phyloP scores from a whole-genome alignment of 2,113 vertebrate species.

The Campylomormyrus tamandua region DNA sequence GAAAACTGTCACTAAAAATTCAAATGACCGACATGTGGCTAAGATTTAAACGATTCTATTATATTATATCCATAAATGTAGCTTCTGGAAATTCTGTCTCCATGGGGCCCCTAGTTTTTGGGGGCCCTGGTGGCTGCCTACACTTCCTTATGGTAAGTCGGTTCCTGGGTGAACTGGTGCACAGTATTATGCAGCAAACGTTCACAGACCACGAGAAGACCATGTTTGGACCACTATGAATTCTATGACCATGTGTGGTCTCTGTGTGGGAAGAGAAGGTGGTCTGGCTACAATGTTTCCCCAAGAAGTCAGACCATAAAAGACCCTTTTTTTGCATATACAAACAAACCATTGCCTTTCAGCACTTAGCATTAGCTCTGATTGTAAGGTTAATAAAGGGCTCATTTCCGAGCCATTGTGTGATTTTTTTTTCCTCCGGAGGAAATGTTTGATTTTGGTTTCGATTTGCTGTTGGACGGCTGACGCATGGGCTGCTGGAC shows the following conservation, averaged over 20 bases:
- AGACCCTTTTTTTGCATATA: background rate
- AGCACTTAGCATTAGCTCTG: background rate
- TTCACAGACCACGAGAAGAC: background rate
- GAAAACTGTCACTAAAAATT: background rate
- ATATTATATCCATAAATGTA: background rate
- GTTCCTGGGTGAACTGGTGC: background rate
- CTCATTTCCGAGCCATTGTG: background rate
- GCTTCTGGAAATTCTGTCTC: background rate
- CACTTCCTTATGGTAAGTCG: background rate
- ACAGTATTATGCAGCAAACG: background rate
- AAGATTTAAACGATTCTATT: background rate
- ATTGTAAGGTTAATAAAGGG: background rate
- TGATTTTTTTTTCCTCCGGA: background rate
- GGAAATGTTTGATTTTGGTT: background rate
- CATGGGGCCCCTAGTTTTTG: background rate
- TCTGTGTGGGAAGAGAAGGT: background rate
- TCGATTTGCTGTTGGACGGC: background rate
- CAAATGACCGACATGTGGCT: background rate
- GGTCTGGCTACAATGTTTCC: background rate
- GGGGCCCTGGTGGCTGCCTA: background rate
- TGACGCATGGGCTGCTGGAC: background rate
- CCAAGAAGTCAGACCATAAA: background rate
- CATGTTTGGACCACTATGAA: background rate
- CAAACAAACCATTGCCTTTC: background rate
- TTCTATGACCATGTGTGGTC: background rate